Evolutionary conservation across 2,113 vertebrate genomes (phyloP).

Genomic region (Aepyceros melampus): DNA sequence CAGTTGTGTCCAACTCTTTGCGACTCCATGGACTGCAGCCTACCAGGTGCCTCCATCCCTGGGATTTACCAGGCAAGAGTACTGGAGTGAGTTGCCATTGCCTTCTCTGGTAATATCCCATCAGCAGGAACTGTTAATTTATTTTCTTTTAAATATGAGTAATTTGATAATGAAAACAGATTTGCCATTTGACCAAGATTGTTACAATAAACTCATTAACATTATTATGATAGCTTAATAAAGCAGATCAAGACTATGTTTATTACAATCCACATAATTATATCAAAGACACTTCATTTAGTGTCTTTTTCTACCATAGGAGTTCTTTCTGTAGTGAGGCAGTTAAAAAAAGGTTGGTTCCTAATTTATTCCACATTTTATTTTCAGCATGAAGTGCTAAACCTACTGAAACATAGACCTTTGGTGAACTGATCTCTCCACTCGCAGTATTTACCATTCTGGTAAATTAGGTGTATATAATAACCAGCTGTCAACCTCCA

Average conservation of each 20-base stretch:
- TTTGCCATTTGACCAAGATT: constrained; percentile 42
- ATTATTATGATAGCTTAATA: constrained; percentile 50
- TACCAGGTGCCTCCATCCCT: too few relatives aligned
- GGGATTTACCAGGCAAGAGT: too few relatives aligned
- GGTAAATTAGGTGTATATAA: constrained; percentile 83
- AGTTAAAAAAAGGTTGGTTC: background rate
- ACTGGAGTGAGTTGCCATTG: too few relatives aligned
- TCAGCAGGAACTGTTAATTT: constrained; percentile 18
- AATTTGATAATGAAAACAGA: background rate
- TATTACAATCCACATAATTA: constrained; percentile 61
- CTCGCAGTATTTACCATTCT: constrained; percentile 75
- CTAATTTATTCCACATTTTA: constrained; percentile 73
- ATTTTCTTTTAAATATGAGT: background rate
- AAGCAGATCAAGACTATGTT: constrained; percentile 37
- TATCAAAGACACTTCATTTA: constrained; percentile 46
- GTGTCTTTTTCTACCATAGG: constrained; percentile 22
- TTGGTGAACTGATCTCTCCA: constrained; percentile 75
- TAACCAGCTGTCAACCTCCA: constrained; percentile 82
- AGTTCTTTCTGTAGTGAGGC: constrained; percentile 9
- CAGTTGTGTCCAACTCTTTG: too few relatives aligned
- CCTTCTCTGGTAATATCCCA: background rate
- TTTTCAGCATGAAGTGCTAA: constrained; percentile 73
- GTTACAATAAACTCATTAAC: constrained; percentile 56
- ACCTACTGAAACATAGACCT: constrained; percentile 74
- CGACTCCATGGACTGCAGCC: too few relatives aligned